phyloP scores from a whole-genome alignment of 2,888 invertebrate species.

The Dryocosmus kuriphilus region DNA sequence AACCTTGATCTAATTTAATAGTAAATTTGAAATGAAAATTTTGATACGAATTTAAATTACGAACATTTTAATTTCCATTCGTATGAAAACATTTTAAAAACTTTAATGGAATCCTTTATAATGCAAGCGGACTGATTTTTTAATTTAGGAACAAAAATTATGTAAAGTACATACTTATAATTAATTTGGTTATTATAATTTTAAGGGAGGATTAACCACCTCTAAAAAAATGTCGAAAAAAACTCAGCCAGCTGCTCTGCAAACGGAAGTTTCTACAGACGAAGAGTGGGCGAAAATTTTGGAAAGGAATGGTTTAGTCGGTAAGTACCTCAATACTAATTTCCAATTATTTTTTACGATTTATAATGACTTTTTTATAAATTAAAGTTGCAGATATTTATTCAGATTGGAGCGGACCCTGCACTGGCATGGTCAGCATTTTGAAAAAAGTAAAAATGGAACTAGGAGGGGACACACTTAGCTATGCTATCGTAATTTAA shows the following conservation, averaged over 20 bases:
- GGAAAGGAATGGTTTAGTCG: conserved; percentile 85
- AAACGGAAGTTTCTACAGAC: conserved; percentile 88
- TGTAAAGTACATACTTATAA: too few relatives aligned
- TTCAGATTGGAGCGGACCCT: conserved; percentile 97
- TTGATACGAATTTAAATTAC: too few relatives aligned
- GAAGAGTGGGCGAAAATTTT: conserved; percentile 92
- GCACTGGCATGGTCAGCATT: conserved; percentile 91
- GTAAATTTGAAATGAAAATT: not conserved
- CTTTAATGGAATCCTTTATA: too few relatives aligned
- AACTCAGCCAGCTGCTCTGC: conserved; percentile 86
- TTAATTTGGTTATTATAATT: conserved; percentile 21
- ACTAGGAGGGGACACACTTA: conserved; percentile 90
- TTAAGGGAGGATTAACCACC: conserved; percentile 65
- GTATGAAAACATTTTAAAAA: too few relatives aligned
- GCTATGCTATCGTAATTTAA: conserved; percentile 86
- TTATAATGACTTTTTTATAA: conserved; percentile 11
- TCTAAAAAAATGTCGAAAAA: conserved; percentile 84
- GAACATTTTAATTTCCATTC: too few relatives aligned
- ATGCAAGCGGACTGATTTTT: too few relatives aligned
- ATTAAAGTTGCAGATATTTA: conserved; percentile 90
- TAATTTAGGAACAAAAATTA: too few relatives aligned
- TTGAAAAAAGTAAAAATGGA: conserved; percentile 94
- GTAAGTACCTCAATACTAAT: conserved; percentile 53
- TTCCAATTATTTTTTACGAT: conserved; percentile 16
- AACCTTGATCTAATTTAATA: not conserved